A percentile compares a stretch with the other conserved stretches of the same genome.
phyloP scores from a whole-genome alignment of 2,797 vertebrate genomes.

The Myiothlypis chrysogaster region DNA sequence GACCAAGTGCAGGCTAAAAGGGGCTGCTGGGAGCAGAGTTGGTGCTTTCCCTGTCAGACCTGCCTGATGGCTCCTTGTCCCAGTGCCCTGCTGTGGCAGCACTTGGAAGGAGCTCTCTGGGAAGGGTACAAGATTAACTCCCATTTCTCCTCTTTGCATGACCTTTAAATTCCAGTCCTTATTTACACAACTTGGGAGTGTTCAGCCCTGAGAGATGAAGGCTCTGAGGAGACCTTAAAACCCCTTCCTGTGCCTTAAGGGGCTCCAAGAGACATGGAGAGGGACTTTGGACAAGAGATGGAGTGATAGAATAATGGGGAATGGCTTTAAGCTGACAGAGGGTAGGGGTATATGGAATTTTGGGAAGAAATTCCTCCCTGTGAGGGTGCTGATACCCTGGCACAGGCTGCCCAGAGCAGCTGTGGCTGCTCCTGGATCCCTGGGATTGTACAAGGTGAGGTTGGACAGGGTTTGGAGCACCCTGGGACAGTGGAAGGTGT shows the following conservation, averaged over 20 bases:
- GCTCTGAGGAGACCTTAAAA: not conserved
- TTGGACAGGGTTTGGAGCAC: fast-evolving
- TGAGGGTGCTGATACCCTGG: fast-evolving
- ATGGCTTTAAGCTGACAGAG: not conserved
- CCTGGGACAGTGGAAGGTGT: fast-evolving
- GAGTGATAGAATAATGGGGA: not conserved
- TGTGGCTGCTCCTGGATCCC: not conserved
- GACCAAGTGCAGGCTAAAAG: not conserved
- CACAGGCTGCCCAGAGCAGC: fast-evolving
- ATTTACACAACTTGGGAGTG: not conserved
- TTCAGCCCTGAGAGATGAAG: fast-evolving
- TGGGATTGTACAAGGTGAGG: not conserved
- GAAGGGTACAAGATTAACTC: not conserved
- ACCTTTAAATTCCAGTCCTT: not conserved
- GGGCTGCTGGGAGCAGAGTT: not conserved
- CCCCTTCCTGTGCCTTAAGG: not conserved
- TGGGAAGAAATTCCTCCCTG: fast-evolving
- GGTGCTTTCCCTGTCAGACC: not conserved
- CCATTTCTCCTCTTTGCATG: not conserved
- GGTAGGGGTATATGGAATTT: fast-evolving
- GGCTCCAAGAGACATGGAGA: not conserved
- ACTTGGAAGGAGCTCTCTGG: not conserved
- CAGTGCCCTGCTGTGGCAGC: not conserved
- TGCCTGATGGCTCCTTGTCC: not conserved
- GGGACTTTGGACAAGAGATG: not conserved